Evolutionary conservation across 1,140 invertebrate genomes (phyloP).

Genomic region (Thaumetopoea pityocampa): DNA sequence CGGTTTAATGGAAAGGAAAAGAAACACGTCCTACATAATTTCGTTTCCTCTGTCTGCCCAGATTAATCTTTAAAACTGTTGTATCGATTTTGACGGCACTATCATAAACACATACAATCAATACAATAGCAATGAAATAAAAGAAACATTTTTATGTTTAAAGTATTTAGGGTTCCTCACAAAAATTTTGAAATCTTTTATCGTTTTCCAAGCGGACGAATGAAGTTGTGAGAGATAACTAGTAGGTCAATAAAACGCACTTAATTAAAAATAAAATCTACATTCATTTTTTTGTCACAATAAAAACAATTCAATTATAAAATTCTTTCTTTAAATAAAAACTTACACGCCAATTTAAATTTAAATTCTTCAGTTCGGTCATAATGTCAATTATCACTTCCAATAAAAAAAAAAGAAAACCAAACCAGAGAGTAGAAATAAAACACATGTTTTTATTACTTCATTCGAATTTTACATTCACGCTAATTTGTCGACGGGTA

Average conservation of each 20-base stretch:
- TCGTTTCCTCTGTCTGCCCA: no score
- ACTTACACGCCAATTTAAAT: conserved; percentile 46
- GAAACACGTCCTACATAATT: no score
- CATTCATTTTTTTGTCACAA: neutral
- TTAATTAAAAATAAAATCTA: conserved; percentile 7
- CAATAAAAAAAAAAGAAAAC: conserved; percentile 53
- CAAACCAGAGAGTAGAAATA: conserved; percentile 38
- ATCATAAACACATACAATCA: no score
- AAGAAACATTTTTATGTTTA: no score
- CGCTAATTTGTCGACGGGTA: conserved; percentile 67
- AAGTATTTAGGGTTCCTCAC: no score
- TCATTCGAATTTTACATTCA: conserved; percentile 68
- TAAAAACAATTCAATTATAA: conserved; percentile 14
- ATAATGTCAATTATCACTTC: conserved; percentile 72
- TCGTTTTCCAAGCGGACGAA: no score
- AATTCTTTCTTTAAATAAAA: conserved; percentile 32
- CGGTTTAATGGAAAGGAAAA: no score
- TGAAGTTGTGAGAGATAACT: no score
- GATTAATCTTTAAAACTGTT: no score
- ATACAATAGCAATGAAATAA: no score
- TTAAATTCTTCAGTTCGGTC: conserved; percentile 43
- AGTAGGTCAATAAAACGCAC: conserved; percentile 6
- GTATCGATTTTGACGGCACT: no score
- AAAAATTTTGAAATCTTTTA: no score
- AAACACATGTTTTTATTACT: conserved; percentile 57